These are phyloP conservation scores for Drosophila lacteicornis DNA, from an alignment of 1,140 invertebrate genomes.

Conservation along the genomic window DNA sequence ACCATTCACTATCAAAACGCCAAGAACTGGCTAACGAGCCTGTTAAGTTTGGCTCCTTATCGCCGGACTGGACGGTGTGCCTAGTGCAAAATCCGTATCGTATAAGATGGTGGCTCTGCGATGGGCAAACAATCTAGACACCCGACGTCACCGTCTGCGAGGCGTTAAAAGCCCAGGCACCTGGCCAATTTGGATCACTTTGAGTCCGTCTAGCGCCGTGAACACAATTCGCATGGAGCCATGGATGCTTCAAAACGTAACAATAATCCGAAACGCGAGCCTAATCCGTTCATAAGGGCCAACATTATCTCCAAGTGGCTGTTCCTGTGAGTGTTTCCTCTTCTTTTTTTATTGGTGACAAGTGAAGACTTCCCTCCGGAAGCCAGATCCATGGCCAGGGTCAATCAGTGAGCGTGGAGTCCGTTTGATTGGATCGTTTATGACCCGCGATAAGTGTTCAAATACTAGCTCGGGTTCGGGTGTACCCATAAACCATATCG, in stretches of 20 bases:
- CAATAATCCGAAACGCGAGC: constrained; percentile 41
- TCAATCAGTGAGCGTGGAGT: constrained; percentile 22
- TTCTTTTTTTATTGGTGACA: constrained; percentile 2
- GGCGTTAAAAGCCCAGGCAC: constrained; percentile 40
- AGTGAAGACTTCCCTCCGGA: constrained; percentile 8
- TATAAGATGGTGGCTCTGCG: constrained; percentile 40
- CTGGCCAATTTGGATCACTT: constrained; percentile 34
- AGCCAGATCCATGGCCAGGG: constrained; percentile 11
- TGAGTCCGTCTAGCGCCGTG: constrained; percentile 22
- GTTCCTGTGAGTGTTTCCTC: constrained; percentile 58
- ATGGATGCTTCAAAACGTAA: constrained; percentile 58
- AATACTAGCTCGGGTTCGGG: background rate
- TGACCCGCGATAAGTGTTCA: constrained; percentile 3
- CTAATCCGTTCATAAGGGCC: constrained; percentile 65
- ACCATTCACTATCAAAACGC: constrained; percentile 21
- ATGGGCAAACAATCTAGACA: constrained; percentile 21
- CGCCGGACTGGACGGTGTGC: constrained; percentile 47
- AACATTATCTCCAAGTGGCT: constrained; percentile 71
- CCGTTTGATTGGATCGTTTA: constrained; percentile 19
- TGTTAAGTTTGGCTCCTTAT: constrained; percentile 42
- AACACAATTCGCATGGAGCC: constrained; percentile 34
- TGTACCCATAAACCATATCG: constrained; percentile 19
- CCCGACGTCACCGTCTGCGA: constrained; percentile 29
- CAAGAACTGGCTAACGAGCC: constrained; percentile 8
- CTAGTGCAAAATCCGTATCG: constrained; percentile 62